Evolutionary conservation across 1,140 invertebrate species (phyloP).

Genomic region (Galleria mellonella): DNA sequence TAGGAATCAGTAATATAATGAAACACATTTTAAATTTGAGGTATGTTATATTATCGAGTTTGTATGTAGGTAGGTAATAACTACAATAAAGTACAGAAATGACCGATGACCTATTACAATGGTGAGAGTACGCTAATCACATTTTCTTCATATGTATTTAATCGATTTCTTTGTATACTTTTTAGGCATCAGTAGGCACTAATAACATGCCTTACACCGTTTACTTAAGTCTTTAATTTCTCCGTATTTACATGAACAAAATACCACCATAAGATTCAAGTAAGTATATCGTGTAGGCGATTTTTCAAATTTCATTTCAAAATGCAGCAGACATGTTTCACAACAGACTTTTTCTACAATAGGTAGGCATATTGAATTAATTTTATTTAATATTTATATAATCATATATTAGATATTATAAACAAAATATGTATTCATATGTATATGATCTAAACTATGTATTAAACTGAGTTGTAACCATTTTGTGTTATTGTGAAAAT

Average conservation of each 20-base stretch:
- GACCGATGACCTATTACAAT: conserved; percentile 65
- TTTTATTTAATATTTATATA: too few species aligned
- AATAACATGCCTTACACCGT: conserved; percentile 37
- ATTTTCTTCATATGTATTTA: conserved; percentile 64
- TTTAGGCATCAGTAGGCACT: conserved; percentile 61
- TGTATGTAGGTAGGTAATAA: conserved; percentile 70
- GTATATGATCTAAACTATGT: too few species aligned
- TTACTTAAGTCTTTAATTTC: conserved; percentile 63
- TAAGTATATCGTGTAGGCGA: background rate
- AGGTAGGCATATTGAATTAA: too few species aligned
- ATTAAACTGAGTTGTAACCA: too few species aligned
- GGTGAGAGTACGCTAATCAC: conserved; percentile 64
- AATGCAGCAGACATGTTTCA: too few species aligned
- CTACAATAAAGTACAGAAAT: conserved; percentile 72
- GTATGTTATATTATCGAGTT: conserved; percentile 73
- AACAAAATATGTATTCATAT: too few species aligned
- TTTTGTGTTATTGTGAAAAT: too few species aligned
- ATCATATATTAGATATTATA: too few species aligned
- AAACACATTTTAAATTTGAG: conserved; percentile 57
- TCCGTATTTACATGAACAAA: conserved; percentile 53
- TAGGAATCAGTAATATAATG: conserved; percentile 19
- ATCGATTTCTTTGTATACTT: conserved; percentile 59
- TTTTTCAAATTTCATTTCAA: too few species aligned
- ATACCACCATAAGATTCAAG: conserved; percentile 17
- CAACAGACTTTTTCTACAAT: too few species aligned